Evolutionary conservation across 2,797 vertebrate species (phyloP).

Genomic region (Trachurus trachurus): DNA sequence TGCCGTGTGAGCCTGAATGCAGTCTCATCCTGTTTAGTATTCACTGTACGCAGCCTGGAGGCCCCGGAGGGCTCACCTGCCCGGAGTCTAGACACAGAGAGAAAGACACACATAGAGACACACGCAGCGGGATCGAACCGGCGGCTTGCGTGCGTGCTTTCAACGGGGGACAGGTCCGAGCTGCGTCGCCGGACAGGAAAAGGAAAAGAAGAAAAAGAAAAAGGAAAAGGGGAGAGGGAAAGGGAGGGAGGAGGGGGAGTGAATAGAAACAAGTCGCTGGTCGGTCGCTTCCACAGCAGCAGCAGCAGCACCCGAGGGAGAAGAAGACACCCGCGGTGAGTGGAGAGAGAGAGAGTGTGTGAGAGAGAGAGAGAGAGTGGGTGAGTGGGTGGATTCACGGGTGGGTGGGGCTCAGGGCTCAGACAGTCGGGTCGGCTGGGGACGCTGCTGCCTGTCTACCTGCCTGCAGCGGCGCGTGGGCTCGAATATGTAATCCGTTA

Average conservation of each 20-base stretch:
- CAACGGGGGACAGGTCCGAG: not conserved
- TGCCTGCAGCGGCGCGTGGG: conserved; percentile 59
- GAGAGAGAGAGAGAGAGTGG: conserved; percentile 16
- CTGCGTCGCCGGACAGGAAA: conserved; percentile 23
- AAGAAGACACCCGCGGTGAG: conserved; percentile 61
- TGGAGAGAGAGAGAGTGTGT: conserved; percentile 12
- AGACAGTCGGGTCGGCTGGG: conserved; percentile 77
- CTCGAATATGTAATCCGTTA: conserved; percentile 20
- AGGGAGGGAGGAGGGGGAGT: too few relatives aligned
- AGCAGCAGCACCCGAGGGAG: conserved; percentile 18
- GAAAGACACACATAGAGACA: conserved; percentile 57
- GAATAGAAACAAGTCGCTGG: conserved; percentile 22
- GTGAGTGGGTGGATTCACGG: conserved; percentile 51
- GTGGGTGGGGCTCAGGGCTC: conserved; percentile 68
- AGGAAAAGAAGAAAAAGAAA: too few relatives aligned
- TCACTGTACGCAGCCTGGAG: conserved; percentile 76
- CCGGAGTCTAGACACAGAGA: conserved; percentile 74
- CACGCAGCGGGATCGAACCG: conserved; percentile 52
- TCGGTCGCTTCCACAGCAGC: conserved; percentile 33
- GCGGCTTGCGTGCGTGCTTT: not conserved
- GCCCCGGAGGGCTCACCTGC: conserved; percentile 84
- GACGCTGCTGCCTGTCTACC: conserved; percentile 69
- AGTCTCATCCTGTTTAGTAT: conserved; percentile 80
- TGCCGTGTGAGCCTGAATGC: conserved; percentile 72
- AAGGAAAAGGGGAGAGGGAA: too few relatives aligned